Percentiles rank a stretch among this genome's conserved stretches.
Conservation (phyloP, 2,888 invertebrate species). For the Morpho deidamia region DNA sequence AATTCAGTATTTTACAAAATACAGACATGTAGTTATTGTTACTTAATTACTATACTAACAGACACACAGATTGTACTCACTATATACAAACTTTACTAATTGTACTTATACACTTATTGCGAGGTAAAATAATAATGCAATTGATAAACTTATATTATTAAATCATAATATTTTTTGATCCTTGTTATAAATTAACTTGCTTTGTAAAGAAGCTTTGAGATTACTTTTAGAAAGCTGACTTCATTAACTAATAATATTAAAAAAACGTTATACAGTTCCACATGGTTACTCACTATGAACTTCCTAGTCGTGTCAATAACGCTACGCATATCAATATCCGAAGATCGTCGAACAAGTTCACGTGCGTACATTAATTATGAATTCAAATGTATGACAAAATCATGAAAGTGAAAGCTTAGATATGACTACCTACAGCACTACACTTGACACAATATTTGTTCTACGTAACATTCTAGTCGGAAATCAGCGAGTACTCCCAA, state of each 20-base stretch:
- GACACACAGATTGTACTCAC: no score
- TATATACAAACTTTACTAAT: no score
- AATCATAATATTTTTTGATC: no score
- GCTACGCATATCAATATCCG: constrained; percentile 13
- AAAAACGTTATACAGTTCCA: constrained; percentile 9
- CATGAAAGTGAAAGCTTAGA: constrained; percentile 58
- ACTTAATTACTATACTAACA: no score
- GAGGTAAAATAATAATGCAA: no score
- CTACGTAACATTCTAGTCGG: constrained; percentile 34
- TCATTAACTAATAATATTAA: neutral
- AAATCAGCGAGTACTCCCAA: constrained; percentile 26
- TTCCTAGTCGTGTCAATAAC: constrained; percentile 8
- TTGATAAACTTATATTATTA: no score
- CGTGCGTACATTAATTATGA: constrained; percentile 19
- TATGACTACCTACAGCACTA: constrained; percentile 44
- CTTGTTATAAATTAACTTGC: no score
- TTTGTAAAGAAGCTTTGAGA: no score
- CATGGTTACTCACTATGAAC: neutral
- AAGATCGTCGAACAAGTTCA: constrained; percentile 18
- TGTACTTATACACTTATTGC: no score
- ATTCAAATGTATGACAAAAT: constrained; percentile 45
- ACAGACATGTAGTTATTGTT: no score
- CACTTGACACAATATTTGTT: constrained; percentile 44
- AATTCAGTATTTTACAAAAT: no score
- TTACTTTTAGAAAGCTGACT: neutral